phyloP scores from a whole-genome alignment of 2,797 vertebrate species.

The Adelosebastes latens region DNA sequence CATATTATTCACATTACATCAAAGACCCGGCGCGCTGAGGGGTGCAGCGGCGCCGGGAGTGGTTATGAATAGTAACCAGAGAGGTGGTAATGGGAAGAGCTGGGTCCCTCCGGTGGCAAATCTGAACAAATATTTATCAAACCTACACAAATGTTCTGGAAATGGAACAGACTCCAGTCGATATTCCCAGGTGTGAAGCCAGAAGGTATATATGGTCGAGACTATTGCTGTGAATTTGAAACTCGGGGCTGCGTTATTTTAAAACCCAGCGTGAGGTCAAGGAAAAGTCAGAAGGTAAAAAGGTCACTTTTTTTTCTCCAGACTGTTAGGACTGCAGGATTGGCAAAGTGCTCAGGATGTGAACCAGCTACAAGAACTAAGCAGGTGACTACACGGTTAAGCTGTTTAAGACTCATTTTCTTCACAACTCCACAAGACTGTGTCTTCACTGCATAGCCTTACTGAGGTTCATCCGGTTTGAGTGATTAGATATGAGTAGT shows the following conservation, averaged over 20 bases:
- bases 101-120: constrained; percentile 65
- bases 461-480: constrained; percentile 71
- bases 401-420: constrained; percentile 48
- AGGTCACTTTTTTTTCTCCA: constrained; percentile 43
- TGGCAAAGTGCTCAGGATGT: constrained; percentile 47
- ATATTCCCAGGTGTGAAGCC: constrained; percentile 59
- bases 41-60: constrained; percentile 60
- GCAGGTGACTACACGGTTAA: constrained; percentile 34
- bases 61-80: constrained; percentile 70
- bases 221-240: constrained; percentile 76
- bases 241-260: constrained; percentile 46
- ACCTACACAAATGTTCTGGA: constrained; percentile 55
- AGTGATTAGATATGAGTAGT: constrained; percentile 60
- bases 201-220: constrained; percentile 41
- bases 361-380: constrained; percentile 53
- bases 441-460: constrained; percentile 72
- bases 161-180: constrained; percentile 54
- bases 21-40: constrained; percentile 65
- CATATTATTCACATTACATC: constrained; percentile 79
- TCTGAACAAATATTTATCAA: constrained; percentile 61
- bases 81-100: constrained; percentile 61
- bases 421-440: constrained; percentile 38
- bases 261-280: constrained; percentile 41
- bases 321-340: constrained; percentile 35
- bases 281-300: constrained; percentile 62